Base-by-base conservation (phyloP, 2,797 vertebrate species). In the Erithacus rubecula region DNA sequence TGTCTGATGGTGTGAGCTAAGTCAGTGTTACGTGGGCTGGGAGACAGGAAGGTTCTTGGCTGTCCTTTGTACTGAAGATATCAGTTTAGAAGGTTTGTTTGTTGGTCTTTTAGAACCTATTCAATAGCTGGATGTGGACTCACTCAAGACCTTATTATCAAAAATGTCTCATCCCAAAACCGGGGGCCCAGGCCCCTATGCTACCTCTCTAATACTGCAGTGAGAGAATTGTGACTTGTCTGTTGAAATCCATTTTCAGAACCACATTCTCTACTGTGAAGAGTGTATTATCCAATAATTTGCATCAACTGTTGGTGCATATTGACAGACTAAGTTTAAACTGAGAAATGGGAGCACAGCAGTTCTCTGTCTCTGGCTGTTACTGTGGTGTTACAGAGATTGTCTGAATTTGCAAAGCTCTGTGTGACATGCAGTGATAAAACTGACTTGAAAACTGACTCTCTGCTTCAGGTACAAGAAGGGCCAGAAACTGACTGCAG, bases 391-490 rank as follows among this genome's bases (percentile, higher is more conserved):
- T 64, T 85, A 22, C 9, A 63, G 26, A 92, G 37, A 5, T 55
- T 87, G 18, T 91, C 78, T 95, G 87, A 94, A 84, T 78, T 93
- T 83, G 52, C 13, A 7, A 87, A 92, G 88, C 96, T 88, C 76
- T 90, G 63, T 67, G 68, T 88, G 43, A 20, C 51, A 27, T 94
- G 34, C 20, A 56, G 60, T 72, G 44, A 81, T 85, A 15, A 39
- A 87, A 95, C 89, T 99, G 97, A 98, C 92, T 96, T 98, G 96
- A 96, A 98, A 98, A 98, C 97, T 97, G 97, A 98, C 98, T 98
- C 97, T 99, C 97, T 98, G 94, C 98, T 99, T 97, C 97, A 99
- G 99, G 99, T 99, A 97, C 98, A 98, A 98, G 98, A 98, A 98
- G 69, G 98, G 98, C 96, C 98, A 98, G 96, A 97, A 97, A 98